Conservation (phyloP, 2,113 vertebrate genomes). For the Hyperopisus bebe region DNA sequence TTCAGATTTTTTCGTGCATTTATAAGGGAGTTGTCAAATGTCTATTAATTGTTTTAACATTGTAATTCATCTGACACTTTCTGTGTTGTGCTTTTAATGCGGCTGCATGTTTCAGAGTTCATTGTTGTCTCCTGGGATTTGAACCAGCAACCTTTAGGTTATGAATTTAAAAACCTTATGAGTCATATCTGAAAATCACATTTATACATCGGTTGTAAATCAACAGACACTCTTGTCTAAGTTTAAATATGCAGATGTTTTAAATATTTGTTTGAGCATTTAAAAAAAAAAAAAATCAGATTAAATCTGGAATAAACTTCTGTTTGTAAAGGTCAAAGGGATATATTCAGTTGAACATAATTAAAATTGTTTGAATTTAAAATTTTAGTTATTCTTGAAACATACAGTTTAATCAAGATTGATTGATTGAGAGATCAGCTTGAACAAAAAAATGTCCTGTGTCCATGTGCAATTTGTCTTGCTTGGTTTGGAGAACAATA, state of each 20-base stretch:
- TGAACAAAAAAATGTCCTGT: neutral
- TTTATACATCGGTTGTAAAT: neutral
- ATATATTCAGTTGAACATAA: neutral
- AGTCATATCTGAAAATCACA: neutral
- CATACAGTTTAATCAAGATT: neutral
- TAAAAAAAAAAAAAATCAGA: no score
- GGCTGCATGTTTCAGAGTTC: neutral
- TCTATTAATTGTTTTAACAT: neutral
- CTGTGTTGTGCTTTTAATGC: neutral
- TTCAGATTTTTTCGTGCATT: neutral
- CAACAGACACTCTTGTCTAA: neutral
- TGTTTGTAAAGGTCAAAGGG: neutral
- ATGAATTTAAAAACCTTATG: neutral
- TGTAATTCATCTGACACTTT: neutral
- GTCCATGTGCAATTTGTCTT: neutral
- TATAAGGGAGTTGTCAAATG: neutral
- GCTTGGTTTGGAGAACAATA: neutral
- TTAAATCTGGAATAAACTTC: neutral
- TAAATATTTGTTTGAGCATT: neutral
- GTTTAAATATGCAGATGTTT: neutral
- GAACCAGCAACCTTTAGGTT: neutral
- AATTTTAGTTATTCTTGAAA: neutral
- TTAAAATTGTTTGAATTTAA: neutral
- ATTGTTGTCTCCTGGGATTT: neutral
- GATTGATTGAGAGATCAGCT: neutral